Evolutionary conservation across 2,113 vertebrate genomes (phyloP).

Genomic region (Corythoichthys haematopterus): DNA sequence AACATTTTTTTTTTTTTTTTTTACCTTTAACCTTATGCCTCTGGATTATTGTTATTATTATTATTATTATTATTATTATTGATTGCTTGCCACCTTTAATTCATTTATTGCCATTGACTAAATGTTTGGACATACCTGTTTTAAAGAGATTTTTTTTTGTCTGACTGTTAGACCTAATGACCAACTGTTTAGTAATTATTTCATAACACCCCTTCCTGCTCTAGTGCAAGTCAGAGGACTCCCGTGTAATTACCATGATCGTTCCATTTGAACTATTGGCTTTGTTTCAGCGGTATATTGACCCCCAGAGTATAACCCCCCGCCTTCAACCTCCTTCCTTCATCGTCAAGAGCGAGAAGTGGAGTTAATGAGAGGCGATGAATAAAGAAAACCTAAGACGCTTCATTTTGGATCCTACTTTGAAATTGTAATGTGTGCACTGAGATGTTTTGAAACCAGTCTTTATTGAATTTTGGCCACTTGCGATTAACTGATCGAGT

Average conservation of each 20-base stretch:
- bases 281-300: constrained; percentile 46
- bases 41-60: too few relatives aligned
- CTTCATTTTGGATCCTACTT: not conserved
- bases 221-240: constrained; percentile 22
- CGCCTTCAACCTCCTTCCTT: not conserved
- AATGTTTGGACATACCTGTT: too few relatives aligned
- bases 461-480: not conserved
- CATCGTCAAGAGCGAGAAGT: constrained; percentile 28
- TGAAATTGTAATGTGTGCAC: not conserved
- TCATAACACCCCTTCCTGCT: constrained; percentile 1
- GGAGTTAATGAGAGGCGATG: constrained; percentile 58
- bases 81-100: too few relatives aligned
- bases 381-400: constrained; percentile 45
- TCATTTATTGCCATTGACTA: too few relatives aligned
- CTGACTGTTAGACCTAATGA: not conserved
- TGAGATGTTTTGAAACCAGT: not conserved
- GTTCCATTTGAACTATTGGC: constrained; percentile 49
- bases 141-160: not conserved
- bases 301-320: constrained; percentile 28
- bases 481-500: not conserved
- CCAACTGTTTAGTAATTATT: not conserved
- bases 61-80: too few relatives aligned
- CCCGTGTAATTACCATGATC: constrained; percentile 42
- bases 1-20: too few relatives aligned
- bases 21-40: too few relatives aligned